Percentiles rank a stretch among this genome's conserved stretches.
These are phyloP conservation scores for Drosophila parabipectinata DNA, from an alignment of 1,140 invertebrate species.

Conservation along the genomic window DNA sequence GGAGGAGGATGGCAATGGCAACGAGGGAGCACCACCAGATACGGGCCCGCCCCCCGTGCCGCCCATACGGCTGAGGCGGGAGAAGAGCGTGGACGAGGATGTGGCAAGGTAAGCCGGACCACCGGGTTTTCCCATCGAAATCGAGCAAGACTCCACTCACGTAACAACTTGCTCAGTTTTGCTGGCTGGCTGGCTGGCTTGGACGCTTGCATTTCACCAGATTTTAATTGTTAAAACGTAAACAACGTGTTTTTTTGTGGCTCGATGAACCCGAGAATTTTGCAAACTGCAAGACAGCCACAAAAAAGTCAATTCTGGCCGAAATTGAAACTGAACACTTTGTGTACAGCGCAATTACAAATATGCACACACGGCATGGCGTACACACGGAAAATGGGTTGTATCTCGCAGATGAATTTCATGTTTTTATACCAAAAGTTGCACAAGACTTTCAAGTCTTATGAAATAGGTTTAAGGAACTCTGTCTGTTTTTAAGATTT, in stretches of 20 bases:
- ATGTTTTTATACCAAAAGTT: not conserved
- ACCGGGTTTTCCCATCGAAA: conserved; percentile 26
- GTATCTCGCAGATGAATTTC: not conserved
- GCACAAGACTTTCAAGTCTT: not conserved
- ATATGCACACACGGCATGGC: conserved; percentile 11
- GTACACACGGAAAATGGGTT: conserved; percentile 11
- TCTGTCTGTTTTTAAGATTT: not conserved
- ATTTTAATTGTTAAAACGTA: conserved; percentile 71
- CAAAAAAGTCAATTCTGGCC: conserved; percentile 50
- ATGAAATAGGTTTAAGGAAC: too few species aligned
- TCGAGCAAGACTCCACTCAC: conserved; percentile 41
- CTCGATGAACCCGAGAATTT: conserved; percentile 55
- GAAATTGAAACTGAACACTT: conserved; percentile 58
- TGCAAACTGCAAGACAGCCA: conserved; percentile 59
- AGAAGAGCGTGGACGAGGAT: conserved; percentile 68
- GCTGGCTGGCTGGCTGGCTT: too few species aligned
- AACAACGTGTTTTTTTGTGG: conserved; percentile 68
- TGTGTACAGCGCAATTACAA: conserved; percentile 49
- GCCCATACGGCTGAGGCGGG: conserved; percentile 59
- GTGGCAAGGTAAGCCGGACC: conserved; percentile 62
- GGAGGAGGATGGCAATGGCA: conserved; percentile 19
- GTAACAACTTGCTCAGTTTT: conserved; percentile 5
- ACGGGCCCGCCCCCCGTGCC: conserved; percentile 48
- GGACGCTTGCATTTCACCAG: conserved; percentile 49
- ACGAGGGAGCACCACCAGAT: conserved; percentile 3